phyloP scores from a whole-genome alignment of 2,113 vertebrate species.

The Pipra filicauda region DNA sequence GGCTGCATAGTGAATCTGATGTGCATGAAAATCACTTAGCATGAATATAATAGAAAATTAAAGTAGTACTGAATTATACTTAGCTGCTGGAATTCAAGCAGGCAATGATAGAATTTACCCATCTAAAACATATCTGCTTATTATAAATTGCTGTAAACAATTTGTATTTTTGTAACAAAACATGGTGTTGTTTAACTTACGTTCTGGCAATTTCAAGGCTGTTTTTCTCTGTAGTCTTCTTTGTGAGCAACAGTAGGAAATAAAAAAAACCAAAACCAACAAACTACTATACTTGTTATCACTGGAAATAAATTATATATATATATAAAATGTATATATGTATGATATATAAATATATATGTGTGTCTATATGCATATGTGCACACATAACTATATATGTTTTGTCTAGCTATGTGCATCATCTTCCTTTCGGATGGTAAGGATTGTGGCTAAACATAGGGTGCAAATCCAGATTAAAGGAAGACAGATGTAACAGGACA shows the following conservation, averaged over 20 bases:
- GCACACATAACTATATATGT: not conserved
- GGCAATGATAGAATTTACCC: slow-evolving; percentile 28
- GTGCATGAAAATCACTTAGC: slow-evolving; percentile 59
- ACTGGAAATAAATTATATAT: not conserved
- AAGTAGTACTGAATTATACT: slow-evolving; percentile 22
- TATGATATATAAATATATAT: not conserved
- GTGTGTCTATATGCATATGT: not conserved
- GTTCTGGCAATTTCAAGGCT: slow-evolving; percentile 28
- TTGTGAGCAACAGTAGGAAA: slow-evolving; percentile 1
- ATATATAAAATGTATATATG: not conserved
- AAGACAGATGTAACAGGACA: not conserved
- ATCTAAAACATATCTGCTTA: slow-evolving; percentile 13
- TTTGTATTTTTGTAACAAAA: slow-evolving; percentile 56
- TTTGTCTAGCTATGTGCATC: not conserved
- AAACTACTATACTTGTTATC: not conserved
- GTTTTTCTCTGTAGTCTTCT: slow-evolving; percentile 31
- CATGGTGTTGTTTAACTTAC: slow-evolving; percentile 26
- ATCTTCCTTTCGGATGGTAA: not conserved
- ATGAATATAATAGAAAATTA: slow-evolving; percentile 65
- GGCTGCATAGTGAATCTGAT: slow-evolving; percentile 21
- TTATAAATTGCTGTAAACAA: slow-evolving; percentile 52
- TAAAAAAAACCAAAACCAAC: not conserved
- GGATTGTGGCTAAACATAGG: not conserved
- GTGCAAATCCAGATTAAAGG: not conserved
- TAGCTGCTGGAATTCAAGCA: slow-evolving; percentile 49